Conservation (phyloP, 2,888 invertebrate genomes). For the Tipula unca region DNA sequence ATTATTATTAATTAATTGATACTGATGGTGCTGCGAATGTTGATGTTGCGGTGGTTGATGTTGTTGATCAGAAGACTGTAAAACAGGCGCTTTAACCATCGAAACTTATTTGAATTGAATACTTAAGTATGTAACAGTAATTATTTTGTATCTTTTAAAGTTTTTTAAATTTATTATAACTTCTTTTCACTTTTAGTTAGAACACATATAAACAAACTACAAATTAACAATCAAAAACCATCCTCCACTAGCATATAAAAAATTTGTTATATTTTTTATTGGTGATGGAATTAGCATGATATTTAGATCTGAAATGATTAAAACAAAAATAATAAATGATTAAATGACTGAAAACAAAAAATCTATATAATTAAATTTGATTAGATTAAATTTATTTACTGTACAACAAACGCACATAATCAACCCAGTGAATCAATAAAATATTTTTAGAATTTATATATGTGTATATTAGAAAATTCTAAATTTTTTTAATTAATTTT, state of each 20-base stretch:
- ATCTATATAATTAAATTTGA: neutral
- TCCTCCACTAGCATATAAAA: neutral
- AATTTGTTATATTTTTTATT: neutral
- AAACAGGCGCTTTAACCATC: constrained; percentile 26
- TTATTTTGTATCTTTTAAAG: neutral
- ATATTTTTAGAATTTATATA: neutral
- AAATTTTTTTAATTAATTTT: neutral
- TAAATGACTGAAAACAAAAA: neutral
- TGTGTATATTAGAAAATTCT: neutral
- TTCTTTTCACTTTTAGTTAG: neutral
- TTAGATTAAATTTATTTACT: neutral
- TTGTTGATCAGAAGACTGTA: constrained; percentile 23
- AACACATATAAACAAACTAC: neutral
- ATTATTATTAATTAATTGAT: constrained; percentile 1
- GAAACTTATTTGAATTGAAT: constrained; percentile 10
- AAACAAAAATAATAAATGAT: neutral
- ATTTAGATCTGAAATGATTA: neutral
- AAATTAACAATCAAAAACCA: neutral
- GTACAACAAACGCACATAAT: neutral
- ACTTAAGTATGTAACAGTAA: neutral
- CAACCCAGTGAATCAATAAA: neutral
- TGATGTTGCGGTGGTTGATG: constrained; percentile 23
- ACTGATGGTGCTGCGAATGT: constrained; percentile 26
- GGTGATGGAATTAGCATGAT: neutral
- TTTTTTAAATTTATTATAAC: neutral